phyloP scores from a whole-genome alignment of 2,113 vertebrate species.

The Mobula hypostoma region DNA sequence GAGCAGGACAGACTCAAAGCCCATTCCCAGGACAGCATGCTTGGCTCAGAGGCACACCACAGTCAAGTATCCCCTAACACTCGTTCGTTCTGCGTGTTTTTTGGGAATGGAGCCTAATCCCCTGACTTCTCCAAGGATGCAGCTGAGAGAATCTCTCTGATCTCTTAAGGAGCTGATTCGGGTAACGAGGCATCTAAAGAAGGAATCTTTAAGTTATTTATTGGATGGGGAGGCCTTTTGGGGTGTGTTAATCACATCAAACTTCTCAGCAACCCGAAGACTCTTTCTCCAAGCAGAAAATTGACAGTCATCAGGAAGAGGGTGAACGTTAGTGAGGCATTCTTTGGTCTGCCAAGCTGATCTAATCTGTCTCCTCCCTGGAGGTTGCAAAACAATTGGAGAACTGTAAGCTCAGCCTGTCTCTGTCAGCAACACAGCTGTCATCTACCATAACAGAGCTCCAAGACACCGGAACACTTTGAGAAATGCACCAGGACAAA shows the following conservation, averaged over 20 bases:
- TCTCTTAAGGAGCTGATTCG: background rate
- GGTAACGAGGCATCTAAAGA: background rate
- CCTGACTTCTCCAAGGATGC: background rate
- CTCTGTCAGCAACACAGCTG: background rate
- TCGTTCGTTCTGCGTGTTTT: background rate
- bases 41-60: background rate
- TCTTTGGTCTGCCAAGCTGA: background rate
- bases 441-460: background rate
- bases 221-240: background rate
- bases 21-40: background rate
- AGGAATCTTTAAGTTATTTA: background rate
- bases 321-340: background rate
- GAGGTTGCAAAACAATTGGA: background rate
- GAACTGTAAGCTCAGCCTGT: background rate
- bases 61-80: background rate
- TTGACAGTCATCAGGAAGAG: background rate
- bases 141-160: background rate
- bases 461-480: background rate
- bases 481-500: background rate
- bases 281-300: background rate
- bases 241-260: background rate
- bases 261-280: background rate
- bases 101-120: background rate
- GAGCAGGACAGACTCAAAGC: background rate
- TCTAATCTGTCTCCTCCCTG: slow-evolving; percentile 9